These are phyloP conservation scores for Pogonocherus hispidulus DNA, from an alignment of 2,888 invertebrate genomes.

Conservation along the genomic window DNA sequence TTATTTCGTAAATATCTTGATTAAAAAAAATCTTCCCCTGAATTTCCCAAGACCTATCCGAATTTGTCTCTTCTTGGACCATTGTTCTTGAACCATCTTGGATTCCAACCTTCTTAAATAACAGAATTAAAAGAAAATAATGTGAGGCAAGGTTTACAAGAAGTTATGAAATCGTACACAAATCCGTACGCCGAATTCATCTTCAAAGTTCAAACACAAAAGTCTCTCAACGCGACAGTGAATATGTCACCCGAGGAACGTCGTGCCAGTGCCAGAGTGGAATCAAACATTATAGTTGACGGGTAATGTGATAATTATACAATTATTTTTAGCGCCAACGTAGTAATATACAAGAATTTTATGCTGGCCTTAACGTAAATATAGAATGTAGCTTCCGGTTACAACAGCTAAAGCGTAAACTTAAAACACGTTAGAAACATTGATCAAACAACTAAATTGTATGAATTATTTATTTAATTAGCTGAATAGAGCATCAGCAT, in stretches of 20 bases:
- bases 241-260: neutral
- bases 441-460: slow-evolving; percentile 28
- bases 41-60: too few relatives aligned
- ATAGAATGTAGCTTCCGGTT: slow-evolving; percentile 31
- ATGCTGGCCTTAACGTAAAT: slow-evolving; percentile 29
- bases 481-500: neutral
- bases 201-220: neutral
- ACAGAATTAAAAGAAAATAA: too few relatives aligned
- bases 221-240: slow-evolving; percentile 1
- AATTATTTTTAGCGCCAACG: slow-evolving; percentile 32
- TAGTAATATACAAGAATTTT: slow-evolving; percentile 19
- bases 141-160: neutral
- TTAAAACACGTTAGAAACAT: slow-evolving; percentile 19
- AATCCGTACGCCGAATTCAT: neutral
- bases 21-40: too few relatives aligned
- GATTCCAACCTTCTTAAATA: too few relatives aligned
- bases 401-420: slow-evolving; percentile 14
- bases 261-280: neutral
- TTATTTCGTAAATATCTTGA: too few relatives aligned
- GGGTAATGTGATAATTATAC: slow-evolving; percentile 19
- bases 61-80: too few relatives aligned
- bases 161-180: neutral
- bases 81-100: too few relatives aligned
- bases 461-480: slow-evolving; percentile 29
- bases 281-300: slow-evolving; percentile 6